A percentile compares a stretch with the other conserved stretches of the same genome.
These are phyloP conservation scores for Agriopis marginaria DNA, from an alignment of 2,888 invertebrate species.

Conservation along the genomic window DNA sequence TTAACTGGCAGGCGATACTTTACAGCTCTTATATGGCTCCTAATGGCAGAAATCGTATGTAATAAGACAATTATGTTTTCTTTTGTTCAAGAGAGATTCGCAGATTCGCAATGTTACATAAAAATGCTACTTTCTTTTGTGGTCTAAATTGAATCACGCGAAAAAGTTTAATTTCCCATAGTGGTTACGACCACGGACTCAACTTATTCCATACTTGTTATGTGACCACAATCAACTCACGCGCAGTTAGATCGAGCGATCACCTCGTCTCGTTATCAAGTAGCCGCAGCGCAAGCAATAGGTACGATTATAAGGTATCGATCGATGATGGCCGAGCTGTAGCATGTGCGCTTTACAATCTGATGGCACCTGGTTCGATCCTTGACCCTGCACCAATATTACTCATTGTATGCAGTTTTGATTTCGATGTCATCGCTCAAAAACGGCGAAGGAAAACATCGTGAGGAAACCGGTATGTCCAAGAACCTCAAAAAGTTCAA, in stretches of 20 bases:
- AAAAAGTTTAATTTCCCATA: conserved; percentile 36
- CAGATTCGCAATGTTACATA: conserved; percentile 26
- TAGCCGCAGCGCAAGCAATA: background rate
- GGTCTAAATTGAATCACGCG: conserved; percentile 43
- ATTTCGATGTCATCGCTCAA: too few relatives aligned
- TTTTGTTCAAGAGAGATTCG: conserved; percentile 26
- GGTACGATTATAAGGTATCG: too few relatives aligned
- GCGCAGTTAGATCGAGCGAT: background rate
- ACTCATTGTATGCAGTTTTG: too few relatives aligned
- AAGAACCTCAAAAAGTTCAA: too few relatives aligned
- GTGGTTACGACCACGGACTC: conserved; percentile 7
- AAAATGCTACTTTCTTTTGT: conserved; percentile 36
- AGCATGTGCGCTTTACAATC: too few relatives aligned
- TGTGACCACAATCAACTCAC: conserved; percentile 1
- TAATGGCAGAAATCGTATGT: conserved; percentile 16
- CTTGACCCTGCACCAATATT: too few relatives aligned
- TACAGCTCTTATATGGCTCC: conserved; percentile 15
- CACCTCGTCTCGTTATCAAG: background rate
- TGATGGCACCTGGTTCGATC: too few relatives aligned
- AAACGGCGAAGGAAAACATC: too few relatives aligned
- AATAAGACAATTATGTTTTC: conserved; percentile 31
- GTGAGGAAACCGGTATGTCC: too few relatives aligned
- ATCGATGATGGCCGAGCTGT: too few relatives aligned
- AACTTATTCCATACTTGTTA: conserved; percentile 3
- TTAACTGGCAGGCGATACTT: conserved; percentile 10